Base-by-base conservation (phyloP, 2,797 vertebrate genomes). In the Sebastes paucispinis region DNA sequence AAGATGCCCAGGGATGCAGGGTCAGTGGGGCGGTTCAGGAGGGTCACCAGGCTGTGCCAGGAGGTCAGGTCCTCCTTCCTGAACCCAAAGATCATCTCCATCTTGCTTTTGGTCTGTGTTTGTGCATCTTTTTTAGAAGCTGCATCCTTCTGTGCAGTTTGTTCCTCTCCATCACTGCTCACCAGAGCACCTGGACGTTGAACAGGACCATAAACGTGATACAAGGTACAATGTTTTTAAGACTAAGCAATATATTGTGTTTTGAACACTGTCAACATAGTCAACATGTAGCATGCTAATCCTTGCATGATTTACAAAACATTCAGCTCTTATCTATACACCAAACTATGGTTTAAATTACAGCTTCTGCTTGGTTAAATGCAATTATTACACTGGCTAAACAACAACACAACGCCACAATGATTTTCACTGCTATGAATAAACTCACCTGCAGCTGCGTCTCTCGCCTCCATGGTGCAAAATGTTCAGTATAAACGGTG, bases 1-100 rank as follows among this genome's bases (percentile, higher is more conserved):
- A 99, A 99, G 77, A 97, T 95, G 1, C 97, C 97, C 20, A 99
- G 92, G 1, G 95, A 95, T 1, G 97, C 97, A 0, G 98, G 97
- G 82, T 99, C 97, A 1, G 93, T 93, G 22, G 98, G 97, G 0
- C 97, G 93, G 90, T 97, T 98, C 77, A 99, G 91, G 18, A 99
- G 94, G 81, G 94, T 86, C 72, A 98, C 96, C 29, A 98, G 85
- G 47, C 87, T 94, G 4, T 88, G 83, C 97, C 97, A 98, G 76
- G 96, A 96, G 12, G 81, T 89, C 64, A 98, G 69, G 64, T 98
- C 96, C 54, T 95, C 92, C 65, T 73, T 94, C 72, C 94, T 96
- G 79, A 99, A 98, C 1, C 98, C 97, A 84, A 98, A 95, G 3
- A 98, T 77, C 34, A 90, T 93, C 89, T 92, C 92, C 96, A 96